Evolutionary conservation across 1,140 invertebrate species (phyloP).

Genomic region (Brachionus rubens): DNA sequence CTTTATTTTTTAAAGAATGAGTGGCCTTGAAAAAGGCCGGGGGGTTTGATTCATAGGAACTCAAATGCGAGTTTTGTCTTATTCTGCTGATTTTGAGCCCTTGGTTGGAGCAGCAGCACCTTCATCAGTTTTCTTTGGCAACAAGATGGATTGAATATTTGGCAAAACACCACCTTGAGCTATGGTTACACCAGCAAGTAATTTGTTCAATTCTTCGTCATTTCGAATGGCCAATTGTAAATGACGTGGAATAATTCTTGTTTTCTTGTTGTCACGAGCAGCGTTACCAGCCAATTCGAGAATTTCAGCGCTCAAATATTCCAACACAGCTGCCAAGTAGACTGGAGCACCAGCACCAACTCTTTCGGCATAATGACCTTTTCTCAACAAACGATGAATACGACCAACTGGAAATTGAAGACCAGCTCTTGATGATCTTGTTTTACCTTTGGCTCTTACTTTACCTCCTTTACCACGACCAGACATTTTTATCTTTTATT

Average conservation of each 20-base stretch:
- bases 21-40: no score
- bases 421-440: slow-evolving; percentile 67
- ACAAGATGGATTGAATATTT: slow-evolving; percentile 54
- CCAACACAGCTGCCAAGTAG: slow-evolving; percentile 58
- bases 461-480: slow-evolving; percentile 57
- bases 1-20: no score
- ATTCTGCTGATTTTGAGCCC: no score
- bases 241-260: slow-evolving; percentile 54
- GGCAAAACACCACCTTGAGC: slow-evolving; percentile 59
- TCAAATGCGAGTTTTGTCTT: no score
- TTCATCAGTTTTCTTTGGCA: not conserved
- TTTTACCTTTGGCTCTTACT: no score
- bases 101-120: no score
- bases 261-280: slow-evolving; percentile 67
- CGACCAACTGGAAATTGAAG: slow-evolving; percentile 68
- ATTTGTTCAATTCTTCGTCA: slow-evolving; percentile 59
- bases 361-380: slow-evolving; percentile 66
- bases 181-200: slow-evolving; percentile 56
- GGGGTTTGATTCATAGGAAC: no score
- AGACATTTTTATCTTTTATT: slow-evolving; percentile 57
- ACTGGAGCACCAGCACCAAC: slow-evolving; percentile 62
- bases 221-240: slow-evolving; percentile 57
- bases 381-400: slow-evolving; percentile 68
- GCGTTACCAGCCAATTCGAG: slow-evolving; percentile 71
- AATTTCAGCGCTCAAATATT: slow-evolving; percentile 62